Evolutionary conservation across 2,113 vertebrate species (phyloP), one percentile per base, ranked within the genome.

Genomic region (Centrocercus urophasianus): DNA sequence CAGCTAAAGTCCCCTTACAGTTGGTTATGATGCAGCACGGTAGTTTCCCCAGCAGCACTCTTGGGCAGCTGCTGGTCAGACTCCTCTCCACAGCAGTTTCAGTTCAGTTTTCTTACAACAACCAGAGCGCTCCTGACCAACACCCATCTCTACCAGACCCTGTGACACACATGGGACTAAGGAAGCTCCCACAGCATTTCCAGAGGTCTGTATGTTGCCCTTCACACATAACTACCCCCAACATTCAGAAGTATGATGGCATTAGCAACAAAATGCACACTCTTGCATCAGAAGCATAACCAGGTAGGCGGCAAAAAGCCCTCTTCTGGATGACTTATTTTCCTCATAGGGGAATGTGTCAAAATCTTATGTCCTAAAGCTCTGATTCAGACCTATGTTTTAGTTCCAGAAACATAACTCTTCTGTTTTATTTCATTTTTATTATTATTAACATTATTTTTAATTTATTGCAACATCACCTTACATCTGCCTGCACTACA

Each of bases 61-160:
- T 70, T 0, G 0, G 64, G 38, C 65, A 94, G 93, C 80, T 95
- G 90, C 93, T 90, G 69, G 75, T 88, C 81, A 94, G 90, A 73
- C 25, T 88, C 90, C 85, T 50, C 72, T 88, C 76, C 69, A 75
- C 83, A 61, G 86, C 15, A 11, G 93, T 96, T 96, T 96, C 96
- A 72, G 65, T 96, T 96, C 95, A 94, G 90, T 73, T 94, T 96
- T 95, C 52, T 88, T 52, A 93, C 14, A 3, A 65, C 47, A 90
- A 88, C 67, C 2, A 0, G 72, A 93, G 56, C 71, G 73, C 64
- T 81, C 65, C 88, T 4, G 18, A 83, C 61, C 54, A 69, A 86
- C 76, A 43, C 61, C 60, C 72, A 0, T 47, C 76, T 60, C 80
- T 30, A 16, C 3, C 36, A 94, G 76, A 52, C 73, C 86, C 24